Evolutionary conservation across 2,888 invertebrate genomes (phyloP).

Genomic region (Tyria jacobaeae): DNA sequence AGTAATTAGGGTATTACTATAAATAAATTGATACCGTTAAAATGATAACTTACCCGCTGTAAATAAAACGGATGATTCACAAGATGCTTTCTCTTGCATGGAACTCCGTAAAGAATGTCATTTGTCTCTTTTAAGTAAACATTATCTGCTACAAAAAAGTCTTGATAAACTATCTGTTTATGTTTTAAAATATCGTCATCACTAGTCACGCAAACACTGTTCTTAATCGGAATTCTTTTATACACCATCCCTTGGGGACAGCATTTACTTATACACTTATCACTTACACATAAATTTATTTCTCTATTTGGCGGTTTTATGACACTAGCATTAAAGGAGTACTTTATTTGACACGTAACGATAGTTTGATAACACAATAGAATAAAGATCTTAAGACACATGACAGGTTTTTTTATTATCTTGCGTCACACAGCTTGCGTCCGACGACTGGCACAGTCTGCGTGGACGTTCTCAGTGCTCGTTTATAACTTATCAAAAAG

Average conservation of each 20-base stretch:
- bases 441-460: slow-evolving; percentile 30
- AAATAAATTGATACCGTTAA: no score
- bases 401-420: slow-evolving; percentile 19
- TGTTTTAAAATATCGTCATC: slow-evolving; percentile 26
- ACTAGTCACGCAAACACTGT: slow-evolving; percentile 25
- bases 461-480: slow-evolving; percentile 26
- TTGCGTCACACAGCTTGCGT: slow-evolving; percentile 27
- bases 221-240: slow-evolving; percentile 12
- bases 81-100: slow-evolving; percentile 41
- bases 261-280: slow-evolving; percentile 61
- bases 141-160: slow-evolving; percentile 15
- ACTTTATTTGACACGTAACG: slow-evolving; percentile 23
- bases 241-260: slow-evolving; percentile 57
- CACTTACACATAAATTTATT: slow-evolving; percentile 37
- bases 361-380: slow-evolving; percentile 27
- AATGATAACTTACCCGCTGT: slow-evolving; percentile 51
- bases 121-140: slow-evolving; percentile 40
- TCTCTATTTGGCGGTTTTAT: slow-evolving; percentile 12
- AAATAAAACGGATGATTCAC: slow-evolving; percentile 38
- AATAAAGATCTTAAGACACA: slow-evolving; percentile 31
- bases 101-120: slow-evolving; percentile 43
- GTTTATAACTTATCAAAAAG: slow-evolving; percentile 41
- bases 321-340: slow-evolving; percentile 22
- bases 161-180: slow-evolving; percentile 39
- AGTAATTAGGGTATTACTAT: no score